Conservation (phyloP, 2,797 vertebrate species). For the Halcyon leucocephala region DNA sequence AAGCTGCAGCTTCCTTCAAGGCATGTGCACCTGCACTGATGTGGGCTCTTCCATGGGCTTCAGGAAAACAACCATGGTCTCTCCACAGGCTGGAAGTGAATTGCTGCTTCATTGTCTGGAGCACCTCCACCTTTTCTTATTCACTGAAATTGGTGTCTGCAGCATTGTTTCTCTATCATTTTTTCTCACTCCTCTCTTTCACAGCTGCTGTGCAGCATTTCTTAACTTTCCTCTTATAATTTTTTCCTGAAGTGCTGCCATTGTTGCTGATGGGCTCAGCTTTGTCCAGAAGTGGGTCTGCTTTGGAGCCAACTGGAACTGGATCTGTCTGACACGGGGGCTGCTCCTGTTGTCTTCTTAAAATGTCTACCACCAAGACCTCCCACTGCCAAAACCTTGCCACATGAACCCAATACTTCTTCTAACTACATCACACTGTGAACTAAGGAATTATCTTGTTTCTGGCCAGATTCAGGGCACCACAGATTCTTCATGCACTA, state of each 20-base stretch:
- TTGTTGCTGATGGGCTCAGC: background rate
- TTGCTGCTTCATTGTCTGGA: background rate
- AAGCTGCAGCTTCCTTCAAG: background rate
- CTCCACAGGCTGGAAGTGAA: background rate
- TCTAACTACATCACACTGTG: background rate
- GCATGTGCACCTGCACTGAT: rapidly evolving
- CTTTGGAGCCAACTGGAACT: background rate
- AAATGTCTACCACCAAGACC: rapidly evolving
- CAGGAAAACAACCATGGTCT: background rate
- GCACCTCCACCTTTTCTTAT: background rate
- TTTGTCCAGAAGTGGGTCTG: background rate
- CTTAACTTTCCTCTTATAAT: background rate
- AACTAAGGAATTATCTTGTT: background rate
- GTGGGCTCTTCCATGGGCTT: background rate
- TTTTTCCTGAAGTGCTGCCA: background rate
- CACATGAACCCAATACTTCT: background rate
- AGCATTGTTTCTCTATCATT: background rate
- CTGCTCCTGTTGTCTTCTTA: background rate
- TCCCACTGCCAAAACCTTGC: background rate
- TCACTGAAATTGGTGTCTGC: background rate
- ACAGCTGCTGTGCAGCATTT: background rate
- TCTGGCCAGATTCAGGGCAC: background rate
- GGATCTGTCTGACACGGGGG: background rate
- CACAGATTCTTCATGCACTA: background rate
- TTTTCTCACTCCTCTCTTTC: background rate